phyloP scores from a whole-genome alignment of 2,797 vertebrate species.

The Sciurus vulgaris region DNA sequence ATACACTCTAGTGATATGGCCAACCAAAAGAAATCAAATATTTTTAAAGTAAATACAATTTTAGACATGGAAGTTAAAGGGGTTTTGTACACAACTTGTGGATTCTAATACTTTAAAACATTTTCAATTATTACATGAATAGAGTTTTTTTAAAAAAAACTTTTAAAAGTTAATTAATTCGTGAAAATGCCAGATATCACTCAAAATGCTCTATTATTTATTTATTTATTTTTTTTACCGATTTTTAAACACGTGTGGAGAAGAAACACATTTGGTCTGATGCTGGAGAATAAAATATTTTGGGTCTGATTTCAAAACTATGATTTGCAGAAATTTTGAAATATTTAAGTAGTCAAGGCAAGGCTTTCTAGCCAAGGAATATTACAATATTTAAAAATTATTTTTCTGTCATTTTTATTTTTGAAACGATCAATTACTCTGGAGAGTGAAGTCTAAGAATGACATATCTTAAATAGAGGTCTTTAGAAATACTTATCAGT shows the following conservation, averaged over 20 bases:
- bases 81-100: background rate
- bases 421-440: slow-evolving; percentile 52
- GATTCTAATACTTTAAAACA: background rate
- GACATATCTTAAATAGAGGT: slow-evolving; percentile 24
- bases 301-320: background rate
- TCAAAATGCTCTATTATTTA: background rate
- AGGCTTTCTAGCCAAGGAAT: background rate
- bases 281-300: slow-evolving; percentile 16
- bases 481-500: slow-evolving; percentile 7
- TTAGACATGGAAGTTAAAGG: background rate
- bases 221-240: background rate
- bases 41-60: slow-evolving; percentile 13
- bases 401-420: background rate
- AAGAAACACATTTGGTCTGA: slow-evolving; percentile 13
- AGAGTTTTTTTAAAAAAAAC: background rate
- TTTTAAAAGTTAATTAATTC: background rate
- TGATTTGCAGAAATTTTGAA: background rate
- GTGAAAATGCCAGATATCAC: background rate
- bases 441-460: slow-evolving; percentile 8
- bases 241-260: background rate
- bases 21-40: background rate
- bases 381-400: slow-evolving; percentile 5
- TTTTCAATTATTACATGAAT: background rate
- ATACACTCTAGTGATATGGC: slow-evolving; percentile 32
- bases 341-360: slow-evolving; percentile 40